Evolutionary conservation across 1,140 invertebrate genomes (phyloP), one percentile per base, ranked within the genome.

Genomic region (Neomicropteryx cornuta): DNA sequence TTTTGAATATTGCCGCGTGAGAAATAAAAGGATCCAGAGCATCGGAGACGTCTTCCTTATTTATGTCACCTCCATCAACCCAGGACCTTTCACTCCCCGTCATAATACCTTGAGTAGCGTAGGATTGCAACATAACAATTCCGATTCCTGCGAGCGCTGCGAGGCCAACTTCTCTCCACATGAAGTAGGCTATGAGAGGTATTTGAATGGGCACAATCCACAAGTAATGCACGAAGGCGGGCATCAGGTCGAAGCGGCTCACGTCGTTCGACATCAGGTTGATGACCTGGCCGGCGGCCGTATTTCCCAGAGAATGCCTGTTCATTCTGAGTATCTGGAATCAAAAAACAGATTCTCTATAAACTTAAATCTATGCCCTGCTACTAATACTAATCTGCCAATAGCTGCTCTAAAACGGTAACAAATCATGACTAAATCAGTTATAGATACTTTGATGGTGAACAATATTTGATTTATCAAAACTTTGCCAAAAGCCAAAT

Each of bases 241-340:
- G 56, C 5, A 65, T 63, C 4, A 64, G 54, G 47, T 76, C 72
- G 41, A 75, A 76, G 17, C 73, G 52, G 31, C 67, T 71, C 2
- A 75, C 71, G 45, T 86, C 83, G 51, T 86, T 86, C 4, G 83
- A 81, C 61, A 87, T 68, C 1, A 86, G 56, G 52, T 87, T 87
- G 0, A 86, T 76, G 39, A 86, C 72, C 46, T 84, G 75, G 1
- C 75, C 56, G 38, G 70, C 55, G n/a, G n/a, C n/a, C n/a, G n/a
- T 82, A 44, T 77, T 63, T 2, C 66, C 69, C 19, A 83, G 37
- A 1, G 79, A 68, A 2, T 62, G 65, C 37, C 55, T 57, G 20
- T 66, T 68, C 1, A 74, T 39, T 41, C 49, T 61, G 31, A 71
- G 46, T 3, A 54, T 48, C 58, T 61, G 41, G 34, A 43, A 55